Conservation (phyloP, 2,888 invertebrate genomes). For the Ditylenchus weischeri region DNA sequence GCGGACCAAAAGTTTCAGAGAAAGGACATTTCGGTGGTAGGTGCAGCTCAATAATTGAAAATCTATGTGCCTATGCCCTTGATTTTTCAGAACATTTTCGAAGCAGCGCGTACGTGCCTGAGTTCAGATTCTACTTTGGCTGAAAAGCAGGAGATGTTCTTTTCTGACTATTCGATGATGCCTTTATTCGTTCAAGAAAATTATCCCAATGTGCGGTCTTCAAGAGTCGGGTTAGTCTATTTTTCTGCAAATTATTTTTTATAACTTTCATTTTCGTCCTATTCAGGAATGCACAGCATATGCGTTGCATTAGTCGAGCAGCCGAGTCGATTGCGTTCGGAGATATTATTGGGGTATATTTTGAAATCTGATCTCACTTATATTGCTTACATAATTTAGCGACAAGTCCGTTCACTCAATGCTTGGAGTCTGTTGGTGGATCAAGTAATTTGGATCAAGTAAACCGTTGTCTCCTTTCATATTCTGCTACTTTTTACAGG, state of each 20-base stretch:
- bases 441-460: conserved; percentile 64
- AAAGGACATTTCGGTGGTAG: conserved; percentile 80
- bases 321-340: conserved; percentile 82
- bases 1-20: conserved; percentile 67
- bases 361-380: too few species aligned
- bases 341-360: conserved; percentile 70
- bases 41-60: conserved; percentile 28
- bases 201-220: conserved; percentile 65
- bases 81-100: conserved; percentile 54
- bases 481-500: conserved; percentile 61
- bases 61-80: not conserved
- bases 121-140: conserved; percentile 65
- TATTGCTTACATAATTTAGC: conserved; percentile 60
- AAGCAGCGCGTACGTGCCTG: conserved; percentile 67
- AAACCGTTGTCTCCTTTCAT: not conserved
- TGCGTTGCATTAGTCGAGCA: conserved; percentile 73
- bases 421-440: conserved; percentile 80
- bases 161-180: conserved; percentile 91
- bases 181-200: conserved; percentile 97
- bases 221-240: conserved; percentile 21
- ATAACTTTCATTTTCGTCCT: not conserved
- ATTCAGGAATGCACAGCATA: conserved; percentile 62
- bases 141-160: conserved; percentile 74
- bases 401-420: conserved; percentile 71
- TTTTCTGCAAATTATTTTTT: not conserved